Percentiles rank a stretch among this genome's conserved stretches.
Conservation (phyloP, 2,888 invertebrate species). For the Zelleria hepariella region DNA sequence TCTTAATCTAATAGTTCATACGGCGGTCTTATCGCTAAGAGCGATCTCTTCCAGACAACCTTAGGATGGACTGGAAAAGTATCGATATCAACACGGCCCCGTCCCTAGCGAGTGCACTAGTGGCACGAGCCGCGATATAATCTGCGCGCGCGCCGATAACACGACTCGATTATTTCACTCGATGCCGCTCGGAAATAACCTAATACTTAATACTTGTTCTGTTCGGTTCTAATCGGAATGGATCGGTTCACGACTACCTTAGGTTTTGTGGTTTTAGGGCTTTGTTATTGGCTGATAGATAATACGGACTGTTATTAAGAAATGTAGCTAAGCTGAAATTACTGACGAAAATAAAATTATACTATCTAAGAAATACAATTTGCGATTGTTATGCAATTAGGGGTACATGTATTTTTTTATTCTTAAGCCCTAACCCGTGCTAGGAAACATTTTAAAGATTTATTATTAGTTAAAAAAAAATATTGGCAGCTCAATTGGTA, state of each 20-base stretch:
- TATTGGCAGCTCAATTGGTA: too few relatives aligned
- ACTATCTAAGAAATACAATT: too few relatives aligned
- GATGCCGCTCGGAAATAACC: slow-evolving; percentile 5
- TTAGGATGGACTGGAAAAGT: too few relatives aligned
- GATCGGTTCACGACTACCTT: slow-evolving; percentile 36
- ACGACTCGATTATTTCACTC: slow-evolving; percentile 63
- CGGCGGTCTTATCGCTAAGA: too few relatives aligned
- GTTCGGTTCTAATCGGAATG: slow-evolving; percentile 31
- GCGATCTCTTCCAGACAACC: too few relatives aligned
- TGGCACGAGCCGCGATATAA: slow-evolving; percentile 64
- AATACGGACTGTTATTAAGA: background rate
- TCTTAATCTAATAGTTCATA: too few relatives aligned
- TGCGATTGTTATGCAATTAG: too few relatives aligned
- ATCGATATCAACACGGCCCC: slow-evolving; percentile 19
- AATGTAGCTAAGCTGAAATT: background rate
- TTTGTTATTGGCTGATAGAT: too few relatives aligned
- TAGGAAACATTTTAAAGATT: too few relatives aligned
- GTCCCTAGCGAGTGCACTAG: slow-evolving; percentile 54
- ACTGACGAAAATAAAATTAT: background rate
- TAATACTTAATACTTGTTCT: slow-evolving; percentile 5
- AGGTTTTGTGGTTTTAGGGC: background rate
- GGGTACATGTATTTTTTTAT: too few relatives aligned
- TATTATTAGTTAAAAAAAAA: too few relatives aligned
- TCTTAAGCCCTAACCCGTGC: background rate
- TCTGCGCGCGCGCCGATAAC: slow-evolving; percentile 42